Conservation (phyloP, 2,888 invertebrate species). For the Stenolophus ochropezus region DNA sequence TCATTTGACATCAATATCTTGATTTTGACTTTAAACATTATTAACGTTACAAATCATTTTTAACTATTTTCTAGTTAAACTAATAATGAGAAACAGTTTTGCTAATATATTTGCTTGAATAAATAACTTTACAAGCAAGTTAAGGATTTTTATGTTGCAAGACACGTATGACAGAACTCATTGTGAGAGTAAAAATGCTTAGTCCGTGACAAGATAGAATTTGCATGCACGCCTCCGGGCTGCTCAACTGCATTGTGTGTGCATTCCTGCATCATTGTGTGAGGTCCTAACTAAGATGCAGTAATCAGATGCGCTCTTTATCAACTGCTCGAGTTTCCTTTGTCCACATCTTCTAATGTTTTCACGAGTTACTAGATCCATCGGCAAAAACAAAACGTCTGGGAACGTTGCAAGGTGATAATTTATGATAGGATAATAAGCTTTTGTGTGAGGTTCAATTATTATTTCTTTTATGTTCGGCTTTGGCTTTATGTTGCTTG, state of each 20-base stretch:
- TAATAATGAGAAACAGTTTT: too few relatives aligned
- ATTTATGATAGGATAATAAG: slow-evolving; percentile 42
- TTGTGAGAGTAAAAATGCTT: not conserved
- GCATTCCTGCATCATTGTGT: slow-evolving; percentile 28
- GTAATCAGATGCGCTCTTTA: slow-evolving; percentile 34
- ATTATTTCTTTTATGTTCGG: slow-evolving; percentile 38
- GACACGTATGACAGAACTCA: not conserved
- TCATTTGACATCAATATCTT: too few relatives aligned
- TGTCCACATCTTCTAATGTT: slow-evolving; percentile 29
- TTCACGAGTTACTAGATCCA: not conserved
- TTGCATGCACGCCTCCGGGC: slow-evolving; percentile 8
- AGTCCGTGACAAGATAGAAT: not conserved
- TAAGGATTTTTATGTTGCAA: too few relatives aligned
- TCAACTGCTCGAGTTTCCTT: slow-evolving; percentile 33
- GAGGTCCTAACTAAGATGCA: slow-evolving; percentile 20
- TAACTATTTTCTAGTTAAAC: too few relatives aligned
- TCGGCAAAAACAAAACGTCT: slow-evolving; percentile 11
- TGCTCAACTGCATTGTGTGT: slow-evolving; percentile 13
- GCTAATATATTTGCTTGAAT: too few relatives aligned
- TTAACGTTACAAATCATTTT: too few relatives aligned
- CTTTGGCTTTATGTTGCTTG: slow-evolving; percentile 4
- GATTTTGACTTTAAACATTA: too few relatives aligned
- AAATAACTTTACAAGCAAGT: too few relatives aligned
- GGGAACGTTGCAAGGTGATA: slow-evolving; percentile 31
- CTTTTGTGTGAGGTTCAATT: slow-evolving; percentile 27